Evolutionary conservation across 2,888 invertebrate genomes (phyloP), one percentile per base, ranked within the genome.

Genomic region (Invenusta paracnida): DNA sequence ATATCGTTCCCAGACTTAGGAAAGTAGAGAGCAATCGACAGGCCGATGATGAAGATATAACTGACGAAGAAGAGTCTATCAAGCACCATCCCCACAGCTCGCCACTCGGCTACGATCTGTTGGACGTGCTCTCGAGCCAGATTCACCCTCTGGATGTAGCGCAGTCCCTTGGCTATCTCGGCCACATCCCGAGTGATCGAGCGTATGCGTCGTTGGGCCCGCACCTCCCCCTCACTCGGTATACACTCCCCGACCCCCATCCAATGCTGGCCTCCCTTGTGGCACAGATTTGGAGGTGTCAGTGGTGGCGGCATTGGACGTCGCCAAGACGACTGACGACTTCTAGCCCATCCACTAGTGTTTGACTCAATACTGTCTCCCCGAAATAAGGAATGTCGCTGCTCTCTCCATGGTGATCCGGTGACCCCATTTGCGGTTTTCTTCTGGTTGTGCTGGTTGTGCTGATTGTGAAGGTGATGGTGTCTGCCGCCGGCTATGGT

Each of bases 21-120:
- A 79, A 86, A 86, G 86, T 73, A 86, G 23, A 86, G 81, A 31
- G 85, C 86, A 13, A 86, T 67, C 67, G 86, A 86, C 28, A 86
- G 86, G 28, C 86, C 30, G 27, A 86, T 79, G 29, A 84, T 48
- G 31, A 86, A 30, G 67, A 86, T 86, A 79, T 86, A 86, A 25
- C 86, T 30, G 27, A 86, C 28, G 31, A 86, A 86, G 79, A 86
- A 86, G 17, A 86, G 29, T 29, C 86, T 25, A 25, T 86, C 86
- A 30, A 86, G 81, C 27, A 86, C 86, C 85, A 86, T 31, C n/a
- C 85, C 86, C 30, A 86, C 86, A 2, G 85, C 66, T 29, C 86
- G 25, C 86, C 86, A 86, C 28, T 86, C 86, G 27, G 84, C 23
- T n/a, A 86, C 79, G 28, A 86, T 86, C 86, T 81, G 86, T 28